These are phyloP conservation scores for Halictus ligatus DNA, from an alignment of 2,888 invertebrate genomes.

Conservation along the genomic window DNA sequence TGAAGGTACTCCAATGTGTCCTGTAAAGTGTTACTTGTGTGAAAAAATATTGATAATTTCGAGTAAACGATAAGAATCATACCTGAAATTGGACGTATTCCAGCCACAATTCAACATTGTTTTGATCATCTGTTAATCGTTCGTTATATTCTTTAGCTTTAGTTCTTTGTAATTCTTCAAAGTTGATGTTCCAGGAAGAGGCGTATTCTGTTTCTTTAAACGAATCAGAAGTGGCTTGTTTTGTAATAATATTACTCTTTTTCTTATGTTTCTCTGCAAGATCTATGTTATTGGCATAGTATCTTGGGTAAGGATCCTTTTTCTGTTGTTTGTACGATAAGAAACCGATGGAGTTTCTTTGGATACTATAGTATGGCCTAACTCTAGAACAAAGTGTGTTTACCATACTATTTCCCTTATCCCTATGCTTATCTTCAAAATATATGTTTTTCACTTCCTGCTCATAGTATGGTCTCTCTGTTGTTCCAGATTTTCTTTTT, in stretches of 20 bases:
- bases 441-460: conserved; percentile 82
- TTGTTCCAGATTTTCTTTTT: conserved; percentile 69
- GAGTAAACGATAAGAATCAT: conserved; percentile 14
- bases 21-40: conserved; percentile 45
- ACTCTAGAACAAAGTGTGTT: conserved; percentile 88
- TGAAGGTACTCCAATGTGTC: conserved; percentile 67
- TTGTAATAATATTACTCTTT: conserved; percentile 77
- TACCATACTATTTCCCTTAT: conserved; percentile 86
- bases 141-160: conserved; percentile 86
- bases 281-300: conserved; percentile 72
- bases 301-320: conserved; percentile 66
- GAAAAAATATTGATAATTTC: not conserved
- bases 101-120: conserved; percentile 87
- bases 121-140: conserved; percentile 85
- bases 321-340: conserved; percentile 61
- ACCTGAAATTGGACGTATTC: conserved; percentile 87
- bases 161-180: conserved; percentile 85
- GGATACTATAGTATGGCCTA: conserved; percentile 86
- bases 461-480: conserved; percentile 65
- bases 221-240: conserved; percentile 53
- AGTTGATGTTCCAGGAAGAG: conserved; percentile 69
- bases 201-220: conserved; percentile 63
- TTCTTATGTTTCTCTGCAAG: conserved; percentile 68
- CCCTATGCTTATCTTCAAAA: conserved; percentile 87
- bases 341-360: conserved; percentile 70